Evolutionary conservation across 2,797 vertebrate species (phyloP), one percentile per base, ranked within the genome.

Genomic region (Geotrypetes seraphini): DNA sequence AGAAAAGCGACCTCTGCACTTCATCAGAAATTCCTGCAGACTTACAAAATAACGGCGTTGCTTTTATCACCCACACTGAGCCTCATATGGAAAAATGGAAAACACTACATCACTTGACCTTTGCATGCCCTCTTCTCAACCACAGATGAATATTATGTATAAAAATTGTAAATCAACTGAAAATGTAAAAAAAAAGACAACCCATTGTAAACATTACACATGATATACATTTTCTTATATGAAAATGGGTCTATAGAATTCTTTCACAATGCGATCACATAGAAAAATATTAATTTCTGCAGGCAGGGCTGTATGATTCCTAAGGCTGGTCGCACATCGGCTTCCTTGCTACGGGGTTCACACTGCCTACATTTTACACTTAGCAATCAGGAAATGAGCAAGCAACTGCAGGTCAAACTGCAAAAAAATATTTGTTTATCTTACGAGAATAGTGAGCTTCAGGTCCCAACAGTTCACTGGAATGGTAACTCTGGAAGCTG

Each of bases 71-170:
- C 63, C 63, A 65, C 63, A 64, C 75, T 63, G 83, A 88, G 83
- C 61, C 84, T 85, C 83, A 65, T 73, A 77, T 73, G 78, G 84
- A 86, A 84, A 79, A 87, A 87, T 85, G 79, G 81, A 88, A 82
- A 85, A 83, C 79, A 84, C 87, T 86, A 86, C 86, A 89, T 90
- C 84, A 86, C 78, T 74, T 90, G 89, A 92, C 89, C 88, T 80
- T 19, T 31, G 68, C 58, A 60, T 87, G 85, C 78, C 84, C 86
- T 83, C 73, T 57, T 57, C 69, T 67, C 68, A 84, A 81, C 73
- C 67, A 41, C 71, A 84, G 72, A 81, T 67, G 62, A 63, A 60
- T 65, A 70, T 55, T 74, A 71, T 69, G 69, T 68, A 79, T 61
- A 75, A 72, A 77, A 78, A 69, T 31, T 69, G 68, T 75, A 85